These are phyloP conservation scores for Hydrolagus affinis DNA, from an alignment of 2,113 vertebrate species.

Conservation along the genomic window DNA sequence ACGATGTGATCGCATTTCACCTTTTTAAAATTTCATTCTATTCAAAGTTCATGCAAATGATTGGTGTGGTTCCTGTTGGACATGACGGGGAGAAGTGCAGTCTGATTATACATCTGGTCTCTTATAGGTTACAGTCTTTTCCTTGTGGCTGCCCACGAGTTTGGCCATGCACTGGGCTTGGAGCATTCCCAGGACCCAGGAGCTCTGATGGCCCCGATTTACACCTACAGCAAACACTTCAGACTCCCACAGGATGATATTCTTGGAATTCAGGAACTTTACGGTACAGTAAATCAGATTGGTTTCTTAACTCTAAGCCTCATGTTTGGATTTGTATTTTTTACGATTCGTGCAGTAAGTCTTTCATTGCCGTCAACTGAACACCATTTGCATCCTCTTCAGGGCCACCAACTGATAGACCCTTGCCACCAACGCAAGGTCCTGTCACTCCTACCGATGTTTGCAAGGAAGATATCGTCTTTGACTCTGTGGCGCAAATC, in stretches of 20 bases:
- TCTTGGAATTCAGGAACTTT: conserved; percentile 88
- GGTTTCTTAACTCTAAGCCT: neutral
- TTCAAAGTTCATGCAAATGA: no score
- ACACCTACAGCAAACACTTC: conserved; percentile 89
- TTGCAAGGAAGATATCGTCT: conserved; percentile 75
- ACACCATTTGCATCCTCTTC: conserved; percentile 25
- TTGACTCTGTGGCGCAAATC: conserved; percentile 83
- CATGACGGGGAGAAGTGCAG: neutral
- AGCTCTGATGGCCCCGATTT: conserved; percentile 90
- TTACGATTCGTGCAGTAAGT: neutral
- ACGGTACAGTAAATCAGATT: conserved; percentile 55
- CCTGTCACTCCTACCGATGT: conserved; percentile 86
- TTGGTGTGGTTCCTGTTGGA: no score
- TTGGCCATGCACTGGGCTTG: conserved; percentile 89
- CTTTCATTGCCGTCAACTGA: neutral
- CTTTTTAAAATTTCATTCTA: no score
- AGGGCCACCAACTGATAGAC: conserved; percentile 65
- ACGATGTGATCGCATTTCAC: no score
- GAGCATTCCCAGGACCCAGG: conserved; percentile 92
- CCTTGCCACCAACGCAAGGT: conserved; percentile 75
- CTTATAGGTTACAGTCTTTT: conserved; percentile 88
- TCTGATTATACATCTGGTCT: conserved; percentile 4
- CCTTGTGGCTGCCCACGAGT: conserved; percentile 93
- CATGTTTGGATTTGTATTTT: neutral
- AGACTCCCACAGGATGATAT: conserved; percentile 84